Base-by-base conservation (phyloP, 2,797 vertebrate genomes). In the Myiotriccus ornatus region DNA sequence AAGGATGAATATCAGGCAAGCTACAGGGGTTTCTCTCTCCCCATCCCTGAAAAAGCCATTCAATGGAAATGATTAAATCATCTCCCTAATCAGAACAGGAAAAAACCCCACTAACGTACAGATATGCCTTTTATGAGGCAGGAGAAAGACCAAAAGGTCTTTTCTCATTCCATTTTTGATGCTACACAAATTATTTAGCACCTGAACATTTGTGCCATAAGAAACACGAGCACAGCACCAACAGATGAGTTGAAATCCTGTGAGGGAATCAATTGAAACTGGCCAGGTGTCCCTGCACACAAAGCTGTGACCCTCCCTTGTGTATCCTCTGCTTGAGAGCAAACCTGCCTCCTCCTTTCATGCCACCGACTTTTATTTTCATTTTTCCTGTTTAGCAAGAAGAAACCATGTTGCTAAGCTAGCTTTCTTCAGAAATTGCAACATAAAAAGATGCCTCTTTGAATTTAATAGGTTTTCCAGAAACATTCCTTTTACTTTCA, bases 1-100 rank as follows among this genome's bases (percentile, higher is more conserved):
- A 80, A n/a, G 27, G 34, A 46, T 94, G 68, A 90, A 74, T 80
- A 43, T 52, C 86, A 94, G 56, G 78, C 75, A 77, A 89, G 41
- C 11, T 83, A 84, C 28, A 34, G 55, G 64, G n/a, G 44, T 94
- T 95, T 95, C 87, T 83, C 84, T 93, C 53, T 71, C 70, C 37
- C 57, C 43, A 75, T 77, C 75, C 84, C 74, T 67, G 60, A 43
- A 52, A 88, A 43, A 85, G 35, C 35, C 5, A 25, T 21, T 83
- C 59, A 81, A 41, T 80, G 37, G 47, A 94, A 94, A 79, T 18
- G 4, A 46, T 52, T 52, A 82, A 52, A 90, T 90, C 65, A 82
- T 85, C 49, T 84, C 56, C 74, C 56, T 60, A 79, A 80, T 64
- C 62, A 84, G 52, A 90, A 59, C 3, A 63, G 25, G 12, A 13